Conservation (phyloP, 2,888 invertebrate species). For the Clanis bilineata region DNA sequence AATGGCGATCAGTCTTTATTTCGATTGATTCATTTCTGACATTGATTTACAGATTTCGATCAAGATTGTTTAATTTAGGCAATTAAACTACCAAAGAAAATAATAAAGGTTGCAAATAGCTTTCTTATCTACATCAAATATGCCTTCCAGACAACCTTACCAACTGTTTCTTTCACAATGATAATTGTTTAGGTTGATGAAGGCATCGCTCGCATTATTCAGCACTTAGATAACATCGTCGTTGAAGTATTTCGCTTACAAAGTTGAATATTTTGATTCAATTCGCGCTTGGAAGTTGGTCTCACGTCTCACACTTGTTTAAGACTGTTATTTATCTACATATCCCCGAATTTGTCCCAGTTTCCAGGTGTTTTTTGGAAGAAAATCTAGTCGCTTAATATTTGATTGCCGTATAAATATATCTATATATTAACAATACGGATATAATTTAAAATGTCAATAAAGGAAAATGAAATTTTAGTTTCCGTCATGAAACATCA, state of each 20-base stretch:
- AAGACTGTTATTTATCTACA: background rate
- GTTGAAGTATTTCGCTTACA: background rate
- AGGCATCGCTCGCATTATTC: background rate
- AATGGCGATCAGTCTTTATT: too few relatives aligned
- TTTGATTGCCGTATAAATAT: too few relatives aligned
- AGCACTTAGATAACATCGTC: constrained; percentile 1
- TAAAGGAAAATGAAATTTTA: too few relatives aligned
- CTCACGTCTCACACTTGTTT: background rate
- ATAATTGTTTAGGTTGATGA: background rate
- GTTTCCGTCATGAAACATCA: too few relatives aligned
- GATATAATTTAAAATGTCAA: too few relatives aligned
- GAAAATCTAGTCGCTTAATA: background rate
- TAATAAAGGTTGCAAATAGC: background rate
- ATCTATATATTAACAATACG: too few relatives aligned
- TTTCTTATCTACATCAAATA: background rate
- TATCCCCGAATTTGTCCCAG: background rate
- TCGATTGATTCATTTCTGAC: too few relatives aligned
- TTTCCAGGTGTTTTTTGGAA: background rate
- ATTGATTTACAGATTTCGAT: background rate
- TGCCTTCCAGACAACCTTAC: background rate
- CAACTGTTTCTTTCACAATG: background rate
- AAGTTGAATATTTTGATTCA: background rate
- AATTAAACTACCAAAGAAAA: background rate
- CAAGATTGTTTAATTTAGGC: background rate
- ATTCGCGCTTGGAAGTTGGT: background rate